Percentiles rank a stretch among this genome's conserved stretches.
Evolutionary conservation across 1,140 invertebrate species (phyloP).

Genomic region (Phortica variegata): DNA sequence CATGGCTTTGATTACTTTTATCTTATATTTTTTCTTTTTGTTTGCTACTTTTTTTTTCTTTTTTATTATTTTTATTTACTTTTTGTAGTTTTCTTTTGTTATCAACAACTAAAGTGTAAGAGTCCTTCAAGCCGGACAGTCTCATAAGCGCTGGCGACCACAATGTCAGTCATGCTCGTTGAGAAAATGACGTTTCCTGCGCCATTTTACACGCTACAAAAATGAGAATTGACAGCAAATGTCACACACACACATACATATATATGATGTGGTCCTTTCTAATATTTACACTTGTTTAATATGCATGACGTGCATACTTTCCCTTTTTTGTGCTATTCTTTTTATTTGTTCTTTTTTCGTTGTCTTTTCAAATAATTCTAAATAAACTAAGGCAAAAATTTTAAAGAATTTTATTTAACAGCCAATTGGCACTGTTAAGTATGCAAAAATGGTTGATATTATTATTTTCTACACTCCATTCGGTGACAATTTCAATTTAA

Average conservation of each 20-base stretch:
- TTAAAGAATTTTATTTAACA: no score
- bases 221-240: conserved; percentile 27
- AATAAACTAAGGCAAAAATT: no score
- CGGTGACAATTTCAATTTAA: no score
- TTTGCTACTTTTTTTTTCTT: neutral
- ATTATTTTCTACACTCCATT: no score
- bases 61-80: neutral
- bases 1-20: neutral
- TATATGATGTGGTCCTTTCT: conserved; percentile 24
- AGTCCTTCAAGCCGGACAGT: conserved; percentile 3
- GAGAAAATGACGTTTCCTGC: conserved; percentile 27
- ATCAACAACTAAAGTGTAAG: neutral
- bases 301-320: conserved; percentile 54
- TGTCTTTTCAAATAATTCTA: no score
- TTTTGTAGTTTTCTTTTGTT: neutral
- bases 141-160: conserved; percentile 12
- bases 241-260: conserved; percentile 4
- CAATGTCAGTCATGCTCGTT: conserved; percentile 27
- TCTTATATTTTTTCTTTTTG: neutral
- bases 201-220: conserved; percentile 22
- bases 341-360: no score
- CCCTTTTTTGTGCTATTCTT: no score
- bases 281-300: conserved; percentile 55
- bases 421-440: no score
- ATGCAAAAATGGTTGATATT: no score